phyloP scores from a whole-genome alignment of 2,888 invertebrate species.

The Microctonus hyperodae region DNA sequence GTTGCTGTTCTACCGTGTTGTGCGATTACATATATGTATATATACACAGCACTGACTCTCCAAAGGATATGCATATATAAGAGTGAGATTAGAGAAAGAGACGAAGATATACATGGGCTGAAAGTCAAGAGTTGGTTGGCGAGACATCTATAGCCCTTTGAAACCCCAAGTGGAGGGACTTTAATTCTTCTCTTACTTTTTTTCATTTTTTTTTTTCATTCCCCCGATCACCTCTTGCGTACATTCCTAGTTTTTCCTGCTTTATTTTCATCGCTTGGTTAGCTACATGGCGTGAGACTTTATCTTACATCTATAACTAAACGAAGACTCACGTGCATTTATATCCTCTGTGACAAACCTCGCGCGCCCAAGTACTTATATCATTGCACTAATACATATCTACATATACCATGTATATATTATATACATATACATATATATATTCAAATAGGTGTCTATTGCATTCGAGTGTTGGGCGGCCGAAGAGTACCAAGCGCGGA shows the following conservation, averaged over 20 bases:
- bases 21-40: slow-evolving; percentile 4
- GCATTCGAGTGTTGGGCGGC: neutral
- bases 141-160: slow-evolving; percentile 1
- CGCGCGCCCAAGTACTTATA: slow-evolving; percentile 17
- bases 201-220: slow-evolving; percentile 20
- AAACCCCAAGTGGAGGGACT: neutral
- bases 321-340: slow-evolving; percentile 22
- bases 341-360: slow-evolving; percentile 16
- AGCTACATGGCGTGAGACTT: slow-evolving; percentile 41
- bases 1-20: slow-evolving; percentile 5
- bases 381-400: neutral
- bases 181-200: slow-evolving; percentile 7
- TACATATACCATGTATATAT: slow-evolving; percentile 10
- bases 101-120: slow-evolving; percentile 34
- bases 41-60: slow-evolving; percentile 28
- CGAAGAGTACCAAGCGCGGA: slow-evolving; percentile 37
- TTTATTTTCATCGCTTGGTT: slow-evolving; percentile 42
- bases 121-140: slow-evolving; percentile 21
- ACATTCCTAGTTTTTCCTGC: slow-evolving; percentile 47
- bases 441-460: slow-evolving; percentile 13
- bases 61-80: slow-evolving; percentile 11
- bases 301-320: slow-evolving; percentile 47
- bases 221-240: slow-evolving; percentile 22
- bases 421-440: too few relatives aligned
- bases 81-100: slow-evolving; percentile 13